A percentile compares a stretch with the other conserved stretches of the same genome.
Conservation (phyloP, 2,113 vertebrate species). For the Notiomystis cincta region DNA sequence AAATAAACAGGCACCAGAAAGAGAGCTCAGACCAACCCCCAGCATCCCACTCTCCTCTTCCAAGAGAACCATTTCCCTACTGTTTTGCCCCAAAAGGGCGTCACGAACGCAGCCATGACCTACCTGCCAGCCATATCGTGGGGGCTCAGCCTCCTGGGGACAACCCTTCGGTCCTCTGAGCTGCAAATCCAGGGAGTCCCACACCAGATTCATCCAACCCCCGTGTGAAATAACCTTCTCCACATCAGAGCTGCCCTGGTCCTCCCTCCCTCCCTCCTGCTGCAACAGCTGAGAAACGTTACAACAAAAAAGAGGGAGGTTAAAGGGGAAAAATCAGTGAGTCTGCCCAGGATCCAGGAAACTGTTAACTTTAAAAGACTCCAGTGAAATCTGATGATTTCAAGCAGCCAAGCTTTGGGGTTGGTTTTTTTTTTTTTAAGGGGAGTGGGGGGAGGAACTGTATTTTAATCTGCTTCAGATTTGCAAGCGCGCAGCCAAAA, state of each 20-base stretch:
- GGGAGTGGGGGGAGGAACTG: not conserved
- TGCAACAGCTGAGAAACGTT: not conserved
- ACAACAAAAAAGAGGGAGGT: not conserved
- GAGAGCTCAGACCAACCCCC: not conserved
- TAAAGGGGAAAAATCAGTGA: not conserved
- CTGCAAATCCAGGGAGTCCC: not conserved
- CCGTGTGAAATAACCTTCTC: not conserved
- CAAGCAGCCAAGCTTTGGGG: slow-evolving; percentile 14
- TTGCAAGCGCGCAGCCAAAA: not conserved
- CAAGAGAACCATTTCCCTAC: not conserved
- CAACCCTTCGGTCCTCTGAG: not conserved
- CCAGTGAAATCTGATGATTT: not conserved
- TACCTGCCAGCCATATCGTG: not conserved
- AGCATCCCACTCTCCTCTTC: not conserved
- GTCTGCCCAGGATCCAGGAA: slow-evolving; percentile 35
- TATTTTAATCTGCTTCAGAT: slow-evolving; percentile 44
- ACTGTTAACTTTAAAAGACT: slow-evolving; percentile 32
- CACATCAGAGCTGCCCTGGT: not conserved
- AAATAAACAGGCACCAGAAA: fast-evolving
- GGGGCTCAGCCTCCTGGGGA: not conserved
- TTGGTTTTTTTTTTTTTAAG: not conserved
- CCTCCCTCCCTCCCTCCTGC: not conserved
- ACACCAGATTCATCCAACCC: not conserved
- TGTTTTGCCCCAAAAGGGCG: not conserved
- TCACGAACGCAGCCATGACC: fast-evolving